Evolutionary conservation across 2,888 invertebrate genomes (phyloP).

Genomic region (Melangyna quadrimaculata): DNA sequence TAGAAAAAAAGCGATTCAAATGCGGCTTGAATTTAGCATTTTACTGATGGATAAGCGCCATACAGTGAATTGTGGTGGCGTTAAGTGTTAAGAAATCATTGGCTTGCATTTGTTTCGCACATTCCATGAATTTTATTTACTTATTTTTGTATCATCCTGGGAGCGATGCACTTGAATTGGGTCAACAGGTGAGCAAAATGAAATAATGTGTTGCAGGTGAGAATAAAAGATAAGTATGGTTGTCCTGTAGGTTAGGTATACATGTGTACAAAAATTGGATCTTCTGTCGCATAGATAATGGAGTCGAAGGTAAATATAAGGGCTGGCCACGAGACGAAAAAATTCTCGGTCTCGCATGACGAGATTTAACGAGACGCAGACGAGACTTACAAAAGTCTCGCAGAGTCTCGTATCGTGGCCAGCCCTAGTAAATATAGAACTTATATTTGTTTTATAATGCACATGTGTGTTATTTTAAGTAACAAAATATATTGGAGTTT

Average conservation of each 20-base stretch:
- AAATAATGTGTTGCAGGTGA: constrained; percentile 23
- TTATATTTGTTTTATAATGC: too few relatives aligned
- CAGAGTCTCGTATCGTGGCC: too few relatives aligned
- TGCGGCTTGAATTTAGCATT: constrained; percentile 48
- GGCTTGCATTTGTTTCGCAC: constrained; percentile 56
- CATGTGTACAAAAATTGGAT: neutral
- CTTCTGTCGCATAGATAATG: neutral
- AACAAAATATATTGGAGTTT: too few relatives aligned
- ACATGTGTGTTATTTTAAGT: too few relatives aligned
- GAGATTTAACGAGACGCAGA: too few relatives aligned
- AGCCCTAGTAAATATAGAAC: too few relatives aligned
- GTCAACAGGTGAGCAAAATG: constrained; percentile 67
- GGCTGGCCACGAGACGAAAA: too few relatives aligned
- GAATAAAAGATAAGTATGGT: neutral
- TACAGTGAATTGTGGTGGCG: constrained; percentile 17
- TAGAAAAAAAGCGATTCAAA: constrained; percentile 13
- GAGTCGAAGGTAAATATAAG: too few relatives aligned
- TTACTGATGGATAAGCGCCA: constrained; percentile 58
- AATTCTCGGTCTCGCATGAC: too few relatives aligned
- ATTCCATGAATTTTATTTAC: constrained; percentile 25
- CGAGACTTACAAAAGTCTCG: too few relatives aligned
- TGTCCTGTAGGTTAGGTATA: neutral
- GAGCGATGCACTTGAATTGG: constrained; percentile 63
- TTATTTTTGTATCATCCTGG: constrained; percentile 33
- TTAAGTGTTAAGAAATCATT: constrained; percentile 60